Evolutionary conservation across 30 jellyfish, hydroid and myxozoan species (phyloP), one percentile per base, ranked within the genome.

Genomic region (Cassiopea andromeda): DNA sequence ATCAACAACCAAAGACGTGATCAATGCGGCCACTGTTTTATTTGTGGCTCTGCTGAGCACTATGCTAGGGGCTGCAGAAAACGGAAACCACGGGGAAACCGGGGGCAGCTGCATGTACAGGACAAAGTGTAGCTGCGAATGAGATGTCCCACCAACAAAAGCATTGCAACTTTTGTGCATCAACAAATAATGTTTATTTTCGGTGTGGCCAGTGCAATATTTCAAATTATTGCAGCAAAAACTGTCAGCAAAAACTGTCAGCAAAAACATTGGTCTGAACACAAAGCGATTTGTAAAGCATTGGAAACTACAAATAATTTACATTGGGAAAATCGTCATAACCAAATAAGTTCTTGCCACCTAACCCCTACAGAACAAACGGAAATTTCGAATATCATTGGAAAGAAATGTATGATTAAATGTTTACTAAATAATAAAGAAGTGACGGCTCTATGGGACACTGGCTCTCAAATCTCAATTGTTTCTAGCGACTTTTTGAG

Each of bases 241-340:
- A n/a, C n/a, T n/a, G n/a, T n/a, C 61, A 80, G 73, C 73, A 77
- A 58, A 18, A 61, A 80, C 72, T 89, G 89, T 64, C 96, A 80
- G 50, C 78, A 71, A 72, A 89, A 89, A 59, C 92, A 89, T 17
- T 89, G 96, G 96, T 61, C 91, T 89, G 84, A 88, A 80, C 96
- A 88, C 59, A 38, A 70, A 47, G 48, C 57, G 17, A 48, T 74
- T 73, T 88, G 96, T 72, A 71, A 66, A 61, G 96, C 91, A 54
- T 47, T 88, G 45, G 74, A 77, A 19, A 77, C 73, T 46, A 66
- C 74, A 38, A 77, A 44, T 27, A 77, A 1, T 77, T 68, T 50
- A 50, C 64, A 2, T 50, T 50, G 64, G 64, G 9, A 50, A 9
- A 50, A 50, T 9, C 64, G 9, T 50, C 64, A 50, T 5, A 50